Base-by-base conservation (phyloP, 2,888 invertebrate species). In the Gisinianus flammeolus region DNA sequence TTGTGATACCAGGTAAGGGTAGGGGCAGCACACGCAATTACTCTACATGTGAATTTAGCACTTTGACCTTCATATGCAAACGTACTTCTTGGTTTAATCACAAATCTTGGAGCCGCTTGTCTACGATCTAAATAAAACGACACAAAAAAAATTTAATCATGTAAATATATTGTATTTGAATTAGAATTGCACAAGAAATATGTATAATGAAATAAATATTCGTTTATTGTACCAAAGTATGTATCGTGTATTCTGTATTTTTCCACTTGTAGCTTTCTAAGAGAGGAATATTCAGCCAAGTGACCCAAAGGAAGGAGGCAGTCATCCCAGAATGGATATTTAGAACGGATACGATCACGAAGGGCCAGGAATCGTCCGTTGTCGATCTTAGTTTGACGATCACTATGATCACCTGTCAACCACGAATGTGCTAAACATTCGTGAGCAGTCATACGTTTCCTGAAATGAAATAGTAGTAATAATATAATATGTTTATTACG, bases 51-150 rank as follows among this genome's bases (percentile, higher is more conserved):
- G 90, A 99, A 94, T 87, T 96, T 97, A 80, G 97, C 98, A 81
- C 95, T 95, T 88, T 98, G 97, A 44, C 98, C 98, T 87, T 99
- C 98, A 88, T 94, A 96, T 85, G 96, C 95, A 89, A 97, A 95
- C 82, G 97, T 96, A 79, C 95, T 96, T 86, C 94, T 93, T 8
- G 99, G 99, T 87, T 93, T 93, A 87, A 99, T 97, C 85, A 99
- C 96, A 89, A 99, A 99, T 87, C 98, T 91, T 6, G 99, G 99
- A 67, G 96, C 97, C 28, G 98, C 98, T 90, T 99, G 98, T 85
- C 96, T 91, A 62, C 98, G 94, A 89, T 98, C 98, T 94, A 86
- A 35, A 86, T 81, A 68, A 31, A 4, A 35, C 19, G 54, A 5
- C 19, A 30, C 22, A 28, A 10, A 22, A 26, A 19, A 54, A 28